Evolutionary conservation across 2,888 invertebrate genomes (phyloP), one percentile per base, ranked within the genome.

Genomic region (Chalcis sispes): DNA sequence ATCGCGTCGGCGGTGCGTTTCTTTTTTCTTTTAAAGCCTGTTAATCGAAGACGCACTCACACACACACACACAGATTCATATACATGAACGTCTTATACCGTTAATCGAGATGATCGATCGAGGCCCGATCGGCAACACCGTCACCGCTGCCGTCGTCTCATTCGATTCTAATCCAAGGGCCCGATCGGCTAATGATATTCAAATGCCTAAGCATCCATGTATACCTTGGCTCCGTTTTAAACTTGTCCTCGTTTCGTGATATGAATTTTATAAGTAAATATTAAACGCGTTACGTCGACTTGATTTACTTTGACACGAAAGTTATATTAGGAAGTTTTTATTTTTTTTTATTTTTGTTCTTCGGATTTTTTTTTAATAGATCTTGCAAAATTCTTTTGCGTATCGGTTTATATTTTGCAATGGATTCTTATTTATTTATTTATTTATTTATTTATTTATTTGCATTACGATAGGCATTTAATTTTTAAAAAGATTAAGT

Each of bases 51-150:
- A 40, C 4, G 50, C 2, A 4, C 20, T 10, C 29, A 27, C 29
- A 4, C 8, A 0, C 7, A 32, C 32, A 42, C 20, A 20, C 2
- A 29, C 4, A 7, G 48, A 27, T 36, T 15, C 32, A 23, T 23
- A 29, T 3, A 13, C 48, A 20, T 13, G 18, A 20, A 42, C 25
- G 50, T 46, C n/a, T 1, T 29, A 50, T 72, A 56, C 64, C 64
- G 72, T 64, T 72, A 64, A 36, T 40, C 59, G 32, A 59, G 67
- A 67, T 62, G 74, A 69, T 74, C 67, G 67, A 74, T 74, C 36
- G 46, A 18, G 13, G 23, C 56, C 7, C n/a, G 32, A 46, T 64
- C 1, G 20, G 52, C 8, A 54, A n/a, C n/a, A n/a, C n/a, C n/a
- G n/a, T n/a, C n/a, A n/a, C n/a, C n/a, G n/a, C n/a, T 23, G 48